Conservation (phyloP, 2,113 vertebrate genomes). For the Eublepharis macularius region DNA sequence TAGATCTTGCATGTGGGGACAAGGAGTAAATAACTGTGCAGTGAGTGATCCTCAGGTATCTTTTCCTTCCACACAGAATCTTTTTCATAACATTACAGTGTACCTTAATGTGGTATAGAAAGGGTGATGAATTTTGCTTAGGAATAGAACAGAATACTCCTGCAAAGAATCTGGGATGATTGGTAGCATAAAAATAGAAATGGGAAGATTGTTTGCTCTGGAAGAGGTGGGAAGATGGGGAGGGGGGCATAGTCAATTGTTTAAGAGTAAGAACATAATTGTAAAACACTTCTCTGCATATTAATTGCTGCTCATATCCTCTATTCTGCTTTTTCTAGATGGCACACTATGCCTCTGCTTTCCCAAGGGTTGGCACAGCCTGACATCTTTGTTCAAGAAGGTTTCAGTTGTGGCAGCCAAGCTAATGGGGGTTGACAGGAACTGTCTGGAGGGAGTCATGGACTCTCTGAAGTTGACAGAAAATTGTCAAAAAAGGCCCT, state of each 20-base stretch:
- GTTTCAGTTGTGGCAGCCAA: not conserved
- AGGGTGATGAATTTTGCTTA: not conserved
- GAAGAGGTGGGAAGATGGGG: not conserved
- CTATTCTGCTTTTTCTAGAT: rapidly evolving
- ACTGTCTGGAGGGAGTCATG: conserved; percentile 32
- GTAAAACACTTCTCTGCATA: not conserved
- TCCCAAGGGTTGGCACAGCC: not conserved
- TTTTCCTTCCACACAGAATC: not conserved
- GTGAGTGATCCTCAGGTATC: not conserved
- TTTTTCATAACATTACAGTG: not conserved
- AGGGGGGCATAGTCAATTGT: rapidly evolving
- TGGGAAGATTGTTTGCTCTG: not conserved
- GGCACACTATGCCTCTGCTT: rapidly evolving
- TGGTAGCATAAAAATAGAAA: not conserved
- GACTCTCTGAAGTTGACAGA: not conserved
- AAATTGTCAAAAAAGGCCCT: conserved; percentile 29
- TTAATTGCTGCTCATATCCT: rapidly evolving
- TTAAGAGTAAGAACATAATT: not conserved
- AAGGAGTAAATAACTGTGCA: not conserved
- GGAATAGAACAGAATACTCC: not conserved
- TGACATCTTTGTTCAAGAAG: not conserved
- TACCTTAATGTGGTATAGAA: not conserved
- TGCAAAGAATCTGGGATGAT: not conserved
- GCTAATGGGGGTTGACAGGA: conserved; percentile 43
- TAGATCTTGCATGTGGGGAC: not conserved